These are phyloP conservation scores for Pammene aurita DNA, from an alignment of 2,888 invertebrate species.

Conservation along the genomic window DNA sequence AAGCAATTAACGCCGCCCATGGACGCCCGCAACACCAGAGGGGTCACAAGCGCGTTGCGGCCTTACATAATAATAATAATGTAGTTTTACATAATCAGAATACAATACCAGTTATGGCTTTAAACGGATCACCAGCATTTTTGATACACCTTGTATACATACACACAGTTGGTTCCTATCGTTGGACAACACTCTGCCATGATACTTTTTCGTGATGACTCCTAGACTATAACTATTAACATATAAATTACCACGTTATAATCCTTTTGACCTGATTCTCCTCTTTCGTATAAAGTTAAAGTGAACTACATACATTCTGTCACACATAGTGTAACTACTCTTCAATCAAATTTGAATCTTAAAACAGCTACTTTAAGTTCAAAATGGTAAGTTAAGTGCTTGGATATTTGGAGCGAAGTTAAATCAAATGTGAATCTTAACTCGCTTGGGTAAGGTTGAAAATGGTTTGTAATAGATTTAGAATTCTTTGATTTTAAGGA, in stretches of 20 bases:
- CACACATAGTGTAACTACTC: neutral
- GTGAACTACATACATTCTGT: constrained; percentile 4
- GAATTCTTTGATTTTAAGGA: constrained; percentile 7
- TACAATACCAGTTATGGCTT: too few species aligned
- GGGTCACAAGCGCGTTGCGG: too few species aligned
- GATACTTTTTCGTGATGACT: neutral
- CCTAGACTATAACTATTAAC: constrained; percentile 28
- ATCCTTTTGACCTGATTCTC: constrained; percentile 37
- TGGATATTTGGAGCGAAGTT: neutral
- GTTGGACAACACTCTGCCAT: too few species aligned
- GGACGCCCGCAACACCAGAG: too few species aligned
- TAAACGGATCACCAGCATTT: too few species aligned
- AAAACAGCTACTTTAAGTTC: neutral
- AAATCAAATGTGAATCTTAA: neutral
- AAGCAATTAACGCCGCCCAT: too few species aligned
- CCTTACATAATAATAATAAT: too few species aligned
- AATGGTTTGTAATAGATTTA: neutral
- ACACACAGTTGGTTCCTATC: too few species aligned
- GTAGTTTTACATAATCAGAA: too few species aligned
- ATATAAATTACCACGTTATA: constrained; percentile 40
- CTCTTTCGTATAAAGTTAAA: constrained; percentile 31
- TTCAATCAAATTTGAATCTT: neutral
- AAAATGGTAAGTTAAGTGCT: neutral
- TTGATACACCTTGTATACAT: too few species aligned
- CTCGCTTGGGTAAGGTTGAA: neutral